Conservation (phyloP, 2,888 invertebrate genomes). For the Drosophila austrosaltans region DNA sequence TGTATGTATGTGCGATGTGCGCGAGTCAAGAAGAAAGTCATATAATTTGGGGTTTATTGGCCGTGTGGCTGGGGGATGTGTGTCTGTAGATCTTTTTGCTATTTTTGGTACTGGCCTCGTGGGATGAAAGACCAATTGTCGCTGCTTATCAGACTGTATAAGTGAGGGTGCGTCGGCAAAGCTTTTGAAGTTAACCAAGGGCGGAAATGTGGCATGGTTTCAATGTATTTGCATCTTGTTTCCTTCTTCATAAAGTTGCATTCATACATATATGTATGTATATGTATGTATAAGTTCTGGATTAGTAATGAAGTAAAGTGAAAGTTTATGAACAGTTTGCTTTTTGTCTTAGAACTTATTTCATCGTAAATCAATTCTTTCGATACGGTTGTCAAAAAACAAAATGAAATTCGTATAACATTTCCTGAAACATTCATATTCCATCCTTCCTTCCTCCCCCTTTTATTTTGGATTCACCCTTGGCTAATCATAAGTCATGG, state of each 20-base stretch:
- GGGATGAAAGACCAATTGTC: slow-evolving; percentile 65
- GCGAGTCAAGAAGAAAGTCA: slow-evolving; percentile 45
- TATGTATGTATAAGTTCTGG: slow-evolving; percentile 1
- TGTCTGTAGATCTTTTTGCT: slow-evolving; percentile 33
- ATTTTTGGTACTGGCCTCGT: slow-evolving; percentile 59
- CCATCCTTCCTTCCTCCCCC: slow-evolving; percentile 15
- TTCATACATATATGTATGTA: slow-evolving; percentile 1
- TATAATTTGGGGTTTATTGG: slow-evolving; percentile 71
- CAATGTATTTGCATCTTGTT: slow-evolving; percentile 14
- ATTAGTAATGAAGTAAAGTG: not conserved
- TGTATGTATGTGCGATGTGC: not conserved
- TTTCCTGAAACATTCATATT: slow-evolving; percentile 1
- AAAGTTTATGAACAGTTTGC: slow-evolving; percentile 8
- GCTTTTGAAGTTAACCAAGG: slow-evolving; percentile 58
- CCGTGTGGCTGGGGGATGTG: slow-evolving; percentile 20
- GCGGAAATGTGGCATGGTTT: slow-evolving; percentile 48
- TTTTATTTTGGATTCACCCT: slow-evolving; percentile 24
- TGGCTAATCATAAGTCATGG: slow-evolving; percentile 13
- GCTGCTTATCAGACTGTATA: slow-evolving; percentile 45
- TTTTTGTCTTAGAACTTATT: slow-evolving; percentile 4
- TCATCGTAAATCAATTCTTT: slow-evolving; percentile 15
- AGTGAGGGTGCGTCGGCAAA: slow-evolving; percentile 25
- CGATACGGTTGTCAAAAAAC: not conserved
- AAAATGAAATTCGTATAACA: not conserved
- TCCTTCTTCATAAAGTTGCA: slow-evolving; percentile 39